Conservation (phyloP, 2,888 invertebrate genomes). For the Rapana venosa region DNA sequence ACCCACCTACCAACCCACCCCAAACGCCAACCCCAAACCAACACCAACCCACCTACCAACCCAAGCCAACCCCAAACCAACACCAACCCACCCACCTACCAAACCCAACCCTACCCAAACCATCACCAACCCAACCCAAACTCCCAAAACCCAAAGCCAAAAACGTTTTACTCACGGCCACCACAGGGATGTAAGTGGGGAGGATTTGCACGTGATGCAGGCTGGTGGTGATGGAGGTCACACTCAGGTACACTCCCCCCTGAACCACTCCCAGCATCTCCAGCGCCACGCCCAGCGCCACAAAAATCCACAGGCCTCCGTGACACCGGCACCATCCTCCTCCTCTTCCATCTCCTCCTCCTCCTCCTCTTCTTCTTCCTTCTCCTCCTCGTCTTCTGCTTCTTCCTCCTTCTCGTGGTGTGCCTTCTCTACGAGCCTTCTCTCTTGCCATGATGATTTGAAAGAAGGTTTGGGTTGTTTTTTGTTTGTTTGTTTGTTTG, state of each 20-base stretch:
- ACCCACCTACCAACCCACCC: neutral
- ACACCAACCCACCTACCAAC: neutral
- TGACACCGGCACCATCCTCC: constrained; percentile 46
- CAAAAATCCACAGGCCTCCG: constrained; percentile 84
- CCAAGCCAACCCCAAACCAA: neutral
- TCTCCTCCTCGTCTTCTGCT: neutral
- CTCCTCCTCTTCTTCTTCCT: neutral
- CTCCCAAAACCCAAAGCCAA: too few species aligned
- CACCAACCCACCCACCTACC: neutral
- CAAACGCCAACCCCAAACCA: too few species aligned
- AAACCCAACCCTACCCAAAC: neutral
- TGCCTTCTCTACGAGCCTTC: neutral
- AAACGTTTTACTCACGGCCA: constrained; percentile 92
- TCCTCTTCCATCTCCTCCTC: neutral
- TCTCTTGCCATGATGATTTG: neutral
- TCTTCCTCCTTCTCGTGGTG: neutral
- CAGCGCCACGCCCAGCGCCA: constrained; percentile 85
- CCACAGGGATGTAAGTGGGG: constrained; percentile 96
- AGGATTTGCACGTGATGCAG: constrained; percentile 90
- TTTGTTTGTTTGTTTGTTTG: too few species aligned
- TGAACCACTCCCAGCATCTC: constrained; percentile 85
- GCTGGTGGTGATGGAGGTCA: constrained; percentile 88
- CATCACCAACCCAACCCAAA: neutral
- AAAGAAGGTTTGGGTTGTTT: neutral
- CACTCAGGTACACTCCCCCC: constrained; percentile 88